A percentile compares a stretch with the other conserved stretches of the same genome.
These are phyloP conservation scores for Anomalospiza imberbis DNA, from an alignment of 2,797 vertebrate species.

Conservation along the genomic window DNA sequence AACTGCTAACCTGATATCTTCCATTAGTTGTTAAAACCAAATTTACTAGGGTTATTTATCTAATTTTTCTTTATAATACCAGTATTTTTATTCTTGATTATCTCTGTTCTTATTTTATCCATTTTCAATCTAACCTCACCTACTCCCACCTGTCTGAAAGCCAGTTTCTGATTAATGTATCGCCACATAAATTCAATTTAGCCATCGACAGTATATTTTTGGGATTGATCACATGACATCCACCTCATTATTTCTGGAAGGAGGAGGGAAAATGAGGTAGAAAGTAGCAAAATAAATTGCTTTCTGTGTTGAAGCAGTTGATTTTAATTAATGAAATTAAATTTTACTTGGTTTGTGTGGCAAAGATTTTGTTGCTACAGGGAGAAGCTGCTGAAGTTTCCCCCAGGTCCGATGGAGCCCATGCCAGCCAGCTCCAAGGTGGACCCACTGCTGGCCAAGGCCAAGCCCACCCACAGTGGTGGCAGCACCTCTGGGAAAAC, in stretches of 20 bases:
- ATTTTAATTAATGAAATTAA: not conserved
- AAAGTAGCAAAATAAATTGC: not conserved
- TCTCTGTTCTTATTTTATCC: not conserved
- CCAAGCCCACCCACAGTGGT: not conserved
- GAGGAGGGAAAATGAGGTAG: not conserved
- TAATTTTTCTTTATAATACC: not conserved
- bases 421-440: not conserved
- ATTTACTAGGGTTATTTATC: not conserved
- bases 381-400: not conserved
- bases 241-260: not conserved
- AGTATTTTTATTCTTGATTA: not conserved
- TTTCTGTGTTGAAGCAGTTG: not conserved
- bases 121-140: not conserved
- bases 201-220: not conserved
- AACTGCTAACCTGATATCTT: not conserved
- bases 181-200: not conserved
- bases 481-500: not conserved
- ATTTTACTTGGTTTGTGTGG: not conserved
- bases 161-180: not conserved
- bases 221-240: not conserved
- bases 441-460: rapidly evolving
- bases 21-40: not conserved
- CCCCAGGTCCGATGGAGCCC: rapidly evolving
- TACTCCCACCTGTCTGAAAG: not conserved
- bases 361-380: not conserved